These are phyloP conservation scores for Hofmannophila pseudospretella DNA, from an alignment of 2,888 invertebrate genomes.

Conservation along the genomic window DNA sequence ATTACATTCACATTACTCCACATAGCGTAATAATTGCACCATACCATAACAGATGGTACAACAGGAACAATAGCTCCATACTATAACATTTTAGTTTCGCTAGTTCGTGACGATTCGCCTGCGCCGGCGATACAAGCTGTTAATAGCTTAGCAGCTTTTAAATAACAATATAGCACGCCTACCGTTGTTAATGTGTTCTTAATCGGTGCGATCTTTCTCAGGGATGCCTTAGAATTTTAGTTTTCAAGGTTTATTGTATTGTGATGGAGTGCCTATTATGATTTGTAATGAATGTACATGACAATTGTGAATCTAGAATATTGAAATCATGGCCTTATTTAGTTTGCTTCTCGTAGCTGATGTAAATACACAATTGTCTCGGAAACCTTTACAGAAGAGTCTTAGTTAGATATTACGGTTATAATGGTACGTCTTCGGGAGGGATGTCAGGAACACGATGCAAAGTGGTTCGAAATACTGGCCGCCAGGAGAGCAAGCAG, in stretches of 20 bases:
- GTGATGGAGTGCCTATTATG: too few species aligned
- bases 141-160: slow-evolving; percentile 61
- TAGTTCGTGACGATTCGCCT: slow-evolving; percentile 51
- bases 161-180: slow-evolving; percentile 68
- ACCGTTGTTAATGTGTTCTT: slow-evolving; percentile 44
- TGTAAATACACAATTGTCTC: too few species aligned
- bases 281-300: too few species aligned
- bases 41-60: slow-evolving; percentile 12
- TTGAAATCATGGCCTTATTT: too few species aligned
- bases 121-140: slow-evolving; percentile 36
- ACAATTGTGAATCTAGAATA: too few species aligned
- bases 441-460: too few species aligned
- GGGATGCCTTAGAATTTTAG: slow-evolving; percentile 42
- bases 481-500: too few species aligned
- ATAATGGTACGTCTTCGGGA: too few species aligned
- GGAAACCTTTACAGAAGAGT: too few species aligned
- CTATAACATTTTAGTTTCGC: slow-evolving; percentile 11
- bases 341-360: too few species aligned
- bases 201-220: slow-evolving; percentile 62
- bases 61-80: slow-evolving; percentile 14
- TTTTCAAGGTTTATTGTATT: slow-evolving; percentile 40
- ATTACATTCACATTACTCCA: slow-evolving; percentile 1
- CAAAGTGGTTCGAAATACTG: too few species aligned
- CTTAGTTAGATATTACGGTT: too few species aligned
- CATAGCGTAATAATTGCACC: slow-evolving; percentile 1